Percentiles rank a stretch among this genome's conserved stretches.
These are phyloP conservation scores for Vannuccia rotundouncinata DNA, from an alignment of 2,888 invertebrate species.

Conservation along the genomic window DNA sequence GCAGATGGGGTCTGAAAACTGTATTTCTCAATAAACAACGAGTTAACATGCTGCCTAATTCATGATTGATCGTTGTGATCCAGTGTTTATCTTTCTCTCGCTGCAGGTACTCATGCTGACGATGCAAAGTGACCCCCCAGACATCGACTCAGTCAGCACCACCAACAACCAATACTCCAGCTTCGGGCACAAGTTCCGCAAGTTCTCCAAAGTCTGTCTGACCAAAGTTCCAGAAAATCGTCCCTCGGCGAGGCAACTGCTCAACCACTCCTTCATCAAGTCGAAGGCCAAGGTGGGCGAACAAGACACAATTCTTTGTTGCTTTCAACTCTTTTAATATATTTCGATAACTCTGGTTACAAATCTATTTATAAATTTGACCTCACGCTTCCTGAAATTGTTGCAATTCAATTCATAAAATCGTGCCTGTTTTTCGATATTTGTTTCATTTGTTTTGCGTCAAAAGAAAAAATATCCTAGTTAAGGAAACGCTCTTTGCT, in stretches of 20 bases:
- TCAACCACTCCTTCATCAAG: slow-evolving; percentile 94
- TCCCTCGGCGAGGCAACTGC: slow-evolving; percentile 84
- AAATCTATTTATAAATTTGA: no score
- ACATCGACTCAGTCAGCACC: slow-evolving; percentile 84
- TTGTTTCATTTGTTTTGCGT: no score
- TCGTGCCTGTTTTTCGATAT: no score
- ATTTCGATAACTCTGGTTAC: no score
- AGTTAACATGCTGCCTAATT: background rate
- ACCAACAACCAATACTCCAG: slow-evolving; percentile 95
- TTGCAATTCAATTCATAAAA: no score
- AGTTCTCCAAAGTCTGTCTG: slow-evolving; percentile 39
- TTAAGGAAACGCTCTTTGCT: no score
- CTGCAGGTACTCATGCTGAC: slow-evolving; percentile 87
- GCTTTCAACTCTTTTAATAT: no score
- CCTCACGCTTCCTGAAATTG: no score
- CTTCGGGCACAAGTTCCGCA: slow-evolving; percentile 87
- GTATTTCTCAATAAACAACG: no score
- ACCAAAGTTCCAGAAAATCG: slow-evolving; percentile 57
- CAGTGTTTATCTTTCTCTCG: background rate
- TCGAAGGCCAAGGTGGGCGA: slow-evolving; percentile 73
- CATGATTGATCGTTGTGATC: background rate
- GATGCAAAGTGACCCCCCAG: slow-evolving; percentile 92
- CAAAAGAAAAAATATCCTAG: no score
- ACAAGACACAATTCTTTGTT: slow-evolving; percentile 32
- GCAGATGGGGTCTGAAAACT: no score